These are phyloP conservation scores for Nasua narica DNA, from an alignment of 2,797 vertebrate genomes.

Conservation along the genomic window DNA sequence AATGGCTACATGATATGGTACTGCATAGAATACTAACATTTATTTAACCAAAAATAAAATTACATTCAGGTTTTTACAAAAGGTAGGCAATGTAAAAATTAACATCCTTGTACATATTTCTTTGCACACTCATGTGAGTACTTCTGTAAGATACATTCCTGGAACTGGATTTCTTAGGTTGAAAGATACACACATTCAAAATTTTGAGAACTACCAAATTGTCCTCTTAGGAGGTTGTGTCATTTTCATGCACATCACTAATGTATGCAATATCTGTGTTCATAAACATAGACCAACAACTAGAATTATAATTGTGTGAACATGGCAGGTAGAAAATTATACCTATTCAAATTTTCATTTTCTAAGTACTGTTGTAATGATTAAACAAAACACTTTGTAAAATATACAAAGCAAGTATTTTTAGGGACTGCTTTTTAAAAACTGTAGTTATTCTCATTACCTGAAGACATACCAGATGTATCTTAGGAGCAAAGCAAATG, in stretches of 20 bases:
- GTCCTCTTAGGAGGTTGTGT: not conserved
- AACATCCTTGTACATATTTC: not conserved
- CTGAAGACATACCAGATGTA: not conserved
- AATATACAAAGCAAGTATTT: not conserved
- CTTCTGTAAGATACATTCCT: not conserved
- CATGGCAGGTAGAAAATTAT: not conserved
- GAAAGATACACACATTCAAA: not conserved
- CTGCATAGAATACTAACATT: not conserved
- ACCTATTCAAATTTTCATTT: not conserved
- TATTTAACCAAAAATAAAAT: not conserved
- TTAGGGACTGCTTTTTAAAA: not conserved
- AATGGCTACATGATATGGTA: not conserved
- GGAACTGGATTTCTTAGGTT: not conserved
- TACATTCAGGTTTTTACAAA: not conserved
- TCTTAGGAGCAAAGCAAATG: not conserved
- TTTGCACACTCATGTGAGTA: not conserved
- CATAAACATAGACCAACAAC: not conserved
- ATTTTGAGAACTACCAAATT: not conserved
- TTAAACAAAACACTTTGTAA: not conserved
- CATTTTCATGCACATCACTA: not conserved
- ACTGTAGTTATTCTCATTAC: not conserved
- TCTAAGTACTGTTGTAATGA: not conserved
- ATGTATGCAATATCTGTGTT: not conserved
- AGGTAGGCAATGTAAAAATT: not conserved
- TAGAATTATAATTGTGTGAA: not conserved